Percentiles rank a stretch among this genome's conserved stretches.
Conservation (phyloP, 1,140 invertebrate genomes). For the Charaxes varanes region DNA sequence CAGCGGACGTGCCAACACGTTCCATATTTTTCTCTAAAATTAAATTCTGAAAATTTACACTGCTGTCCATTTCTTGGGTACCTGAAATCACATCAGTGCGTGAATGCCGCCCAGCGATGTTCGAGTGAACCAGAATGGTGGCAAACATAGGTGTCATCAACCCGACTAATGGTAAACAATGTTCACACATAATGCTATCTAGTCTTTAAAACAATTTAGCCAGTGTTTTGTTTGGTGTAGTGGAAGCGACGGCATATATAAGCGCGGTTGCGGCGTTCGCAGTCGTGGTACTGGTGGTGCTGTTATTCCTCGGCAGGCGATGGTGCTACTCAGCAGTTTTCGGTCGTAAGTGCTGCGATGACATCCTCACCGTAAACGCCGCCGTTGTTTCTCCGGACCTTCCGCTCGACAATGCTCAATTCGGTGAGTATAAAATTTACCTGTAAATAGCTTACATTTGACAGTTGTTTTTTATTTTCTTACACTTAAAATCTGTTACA, state of each 20-base stretch:
- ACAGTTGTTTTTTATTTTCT: neutral
- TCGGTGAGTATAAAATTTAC: constrained; percentile 39
- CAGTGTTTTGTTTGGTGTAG: constrained; percentile 33
- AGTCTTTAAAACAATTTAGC: constrained; percentile 7
- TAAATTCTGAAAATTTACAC: constrained; percentile 12
- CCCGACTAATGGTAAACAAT: constrained; percentile 58
- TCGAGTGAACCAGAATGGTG: constrained; percentile 53
- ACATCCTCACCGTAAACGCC: constrained; percentile 56
- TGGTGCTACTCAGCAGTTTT: constrained; percentile 56
- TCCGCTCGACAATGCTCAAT: constrained; percentile 56
- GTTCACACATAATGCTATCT: constrained; percentile 19
- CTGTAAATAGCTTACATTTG: no score
- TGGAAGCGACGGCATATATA: constrained; percentile 68
- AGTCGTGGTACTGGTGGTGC: constrained; percentile 53
- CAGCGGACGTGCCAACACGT: constrained; percentile 53
- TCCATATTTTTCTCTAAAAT: constrained; percentile 38
- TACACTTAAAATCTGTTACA: no score
- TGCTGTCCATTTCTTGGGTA: constrained; percentile 1
- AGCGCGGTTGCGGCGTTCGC: constrained; percentile 65
- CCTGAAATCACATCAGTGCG: constrained; percentile 2
- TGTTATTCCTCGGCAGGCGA: constrained; percentile 58
- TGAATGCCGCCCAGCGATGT: constrained; percentile 34
- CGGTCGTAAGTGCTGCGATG: constrained; percentile 55
- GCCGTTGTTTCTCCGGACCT: constrained; percentile 32
- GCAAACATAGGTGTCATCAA: constrained; percentile 56